Percentiles rank a stretch among this genome's conserved stretches.
These are phyloP conservation scores for Labeo rohita DNA, from an alignment of 2,113 vertebrate genomes.

Conservation along the genomic window DNA sequence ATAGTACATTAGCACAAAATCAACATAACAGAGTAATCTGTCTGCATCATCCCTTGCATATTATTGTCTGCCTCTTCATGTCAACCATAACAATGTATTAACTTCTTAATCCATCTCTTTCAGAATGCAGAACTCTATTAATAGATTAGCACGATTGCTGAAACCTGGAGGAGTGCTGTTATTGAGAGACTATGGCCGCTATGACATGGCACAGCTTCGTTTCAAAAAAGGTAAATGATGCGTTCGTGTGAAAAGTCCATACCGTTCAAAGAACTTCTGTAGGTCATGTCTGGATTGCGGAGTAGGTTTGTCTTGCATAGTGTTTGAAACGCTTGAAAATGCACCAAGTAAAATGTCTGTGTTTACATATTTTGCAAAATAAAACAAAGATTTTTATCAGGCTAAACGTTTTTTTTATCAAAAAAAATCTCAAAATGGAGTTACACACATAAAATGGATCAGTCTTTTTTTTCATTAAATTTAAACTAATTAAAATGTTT, in stretches of 20 bases:
- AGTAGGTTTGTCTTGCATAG: background rate
- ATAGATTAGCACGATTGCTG: slow-evolving; percentile 81
- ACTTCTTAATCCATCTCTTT: background rate
- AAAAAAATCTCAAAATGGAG: too few species aligned
- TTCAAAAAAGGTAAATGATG: slow-evolving; percentile 90
- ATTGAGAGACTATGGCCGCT: slow-evolving; percentile 94
- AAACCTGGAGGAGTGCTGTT: slow-evolving; percentile 91
- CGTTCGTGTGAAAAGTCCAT: background rate
- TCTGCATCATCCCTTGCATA: background rate
- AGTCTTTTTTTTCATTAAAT: background rate
- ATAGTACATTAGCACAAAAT: background rate
- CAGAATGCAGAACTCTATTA: slow-evolving; percentile 87
- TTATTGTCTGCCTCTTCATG: background rate
- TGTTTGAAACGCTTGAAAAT: background rate
- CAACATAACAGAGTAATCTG: background rate
- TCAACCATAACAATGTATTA: too few species aligned
- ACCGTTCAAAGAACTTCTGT: background rate
- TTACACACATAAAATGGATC: too few species aligned
- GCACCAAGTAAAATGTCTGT: background rate
- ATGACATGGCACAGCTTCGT: slow-evolving; percentile 95
- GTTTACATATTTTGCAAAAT: background rate
- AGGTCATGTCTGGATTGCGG: background rate
- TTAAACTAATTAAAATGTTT: background rate
- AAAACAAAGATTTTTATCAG: background rate
- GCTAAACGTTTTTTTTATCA: too few species aligned